These are phyloP conservation scores for Sciurus carolinensis DNA, from an alignment of 2,797 vertebrate genomes.

Conservation along the genomic window DNA sequence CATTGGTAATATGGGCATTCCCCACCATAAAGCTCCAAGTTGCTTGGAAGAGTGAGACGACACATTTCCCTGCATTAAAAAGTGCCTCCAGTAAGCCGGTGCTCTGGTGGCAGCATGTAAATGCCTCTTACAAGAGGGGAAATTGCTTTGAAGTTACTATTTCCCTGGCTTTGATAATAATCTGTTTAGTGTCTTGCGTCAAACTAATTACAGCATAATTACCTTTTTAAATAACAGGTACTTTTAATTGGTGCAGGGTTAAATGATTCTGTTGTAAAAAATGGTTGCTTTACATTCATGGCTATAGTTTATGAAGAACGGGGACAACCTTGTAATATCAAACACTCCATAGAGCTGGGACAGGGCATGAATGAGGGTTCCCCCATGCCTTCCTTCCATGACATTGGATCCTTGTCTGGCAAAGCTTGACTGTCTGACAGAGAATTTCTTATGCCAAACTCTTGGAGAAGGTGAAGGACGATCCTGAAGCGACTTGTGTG, in stretches of 20 bases:
- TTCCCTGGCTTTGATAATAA: conserved; percentile 87
- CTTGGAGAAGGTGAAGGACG: neutral
- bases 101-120: neutral
- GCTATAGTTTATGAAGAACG: conserved; percentile 79
- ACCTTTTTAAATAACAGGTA: conserved; percentile 84
- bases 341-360: conserved; percentile 37
- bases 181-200: conserved; percentile 87
- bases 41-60: neutral
- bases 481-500: neutral
- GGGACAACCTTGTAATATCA: conserved; percentile 74
- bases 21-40: conserved; percentile 20
- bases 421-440: neutral
- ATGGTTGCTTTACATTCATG: conserved; percentile 66
- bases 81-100: conserved; percentile 52
- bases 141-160: conserved; percentile 83
- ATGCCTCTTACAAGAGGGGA: conserved; percentile 69
- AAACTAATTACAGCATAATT: conserved; percentile 87
- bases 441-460: neutral
- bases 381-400: neutral
- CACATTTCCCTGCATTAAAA: neutral
- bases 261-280: conserved; percentile 76
- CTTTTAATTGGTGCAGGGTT: conserved; percentile 82
- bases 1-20: neutral
- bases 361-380: neutral
- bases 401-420: neutral